phyloP scores from a whole-genome alignment of 2,888 invertebrate species.

The Odontothrips loti region DNA sequence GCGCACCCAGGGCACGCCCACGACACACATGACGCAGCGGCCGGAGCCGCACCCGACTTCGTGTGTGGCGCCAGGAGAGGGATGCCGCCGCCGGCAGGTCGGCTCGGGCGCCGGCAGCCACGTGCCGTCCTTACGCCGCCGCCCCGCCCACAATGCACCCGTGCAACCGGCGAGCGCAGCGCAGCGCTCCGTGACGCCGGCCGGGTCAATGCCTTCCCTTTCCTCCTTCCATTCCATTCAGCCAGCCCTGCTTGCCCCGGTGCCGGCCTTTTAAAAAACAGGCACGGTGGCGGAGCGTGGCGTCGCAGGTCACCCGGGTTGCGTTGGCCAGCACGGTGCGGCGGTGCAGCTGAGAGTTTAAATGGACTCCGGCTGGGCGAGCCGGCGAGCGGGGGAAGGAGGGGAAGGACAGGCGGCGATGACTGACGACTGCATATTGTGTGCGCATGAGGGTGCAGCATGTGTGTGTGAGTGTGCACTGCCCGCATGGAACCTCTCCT shows the following conservation, averaged over 20 bases:
- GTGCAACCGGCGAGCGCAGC: neutral
- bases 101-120: no score
- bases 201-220: neutral
- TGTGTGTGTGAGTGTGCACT: neutral
- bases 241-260: no score
- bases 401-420: neutral
- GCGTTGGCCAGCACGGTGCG: neutral
- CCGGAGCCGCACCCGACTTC: no score
- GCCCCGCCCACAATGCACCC: neutral
- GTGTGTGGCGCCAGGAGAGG: no score
- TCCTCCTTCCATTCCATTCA: neutral
- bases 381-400: neutral
- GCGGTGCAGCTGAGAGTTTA: conserved; percentile 6
- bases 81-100: no score
- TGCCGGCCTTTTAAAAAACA: no score
- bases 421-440: neutral
- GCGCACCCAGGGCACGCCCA: no score
- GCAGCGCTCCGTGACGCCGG: neutral
- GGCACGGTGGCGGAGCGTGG: no score
- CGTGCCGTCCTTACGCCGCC: no score
- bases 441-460: neutral
- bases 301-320: no score
- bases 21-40: no score
- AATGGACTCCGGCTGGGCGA: neutral
- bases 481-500: neutral